Base-by-base conservation (phyloP, 2,888 invertebrate genomes). In the Uropetala carovei region DNA sequence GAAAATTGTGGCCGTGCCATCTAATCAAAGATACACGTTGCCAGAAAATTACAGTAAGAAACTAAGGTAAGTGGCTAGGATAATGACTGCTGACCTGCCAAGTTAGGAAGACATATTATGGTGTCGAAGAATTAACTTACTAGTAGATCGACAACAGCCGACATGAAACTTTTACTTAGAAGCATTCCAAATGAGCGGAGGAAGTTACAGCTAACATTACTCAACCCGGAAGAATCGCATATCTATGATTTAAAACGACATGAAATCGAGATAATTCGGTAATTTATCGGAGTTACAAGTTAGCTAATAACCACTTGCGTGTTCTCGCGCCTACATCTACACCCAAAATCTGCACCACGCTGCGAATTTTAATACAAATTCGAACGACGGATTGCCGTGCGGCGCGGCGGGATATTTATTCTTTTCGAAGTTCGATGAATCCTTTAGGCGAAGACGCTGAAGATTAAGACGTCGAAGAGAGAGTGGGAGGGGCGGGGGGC, bases 321-420 rank as follows among this genome's bases (percentile, higher is more conserved):
- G 13, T 18, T 30, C n/a, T 16, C 43, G 43, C 30, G 89, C 83
- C 30, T 18, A 64, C 60, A 89, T 22, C 11, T 18, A 11, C 64
- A 16, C 7, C 56, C 10, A 9, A 89, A 64, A 43, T 86, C 60
- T 86, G 59, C 60, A 60, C 30, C 60, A 10, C 60, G 86, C 16
- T 27, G 60, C 56, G n/a, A 85, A 85, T 60, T 86, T 43, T 30
- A 11, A 27, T 30, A 60, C 22, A 43, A 89, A 30, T n/a, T 43
- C 16, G 14, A 14, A 89, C 43, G 89, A 68, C 43, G 43, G 30
- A 89, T 89, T n/a, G 30, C 43, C 30, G 56, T 43, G 89, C 43
- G n/a, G 43, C 11, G 27, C 18, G 18, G 64, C 13, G 30, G 89
- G 64, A 89, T 43, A 89, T 89, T 68, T 60, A 89, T 89, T 68